Base-by-base conservation (phyloP, 2,113 vertebrate species). In the Naja naja region DNA sequence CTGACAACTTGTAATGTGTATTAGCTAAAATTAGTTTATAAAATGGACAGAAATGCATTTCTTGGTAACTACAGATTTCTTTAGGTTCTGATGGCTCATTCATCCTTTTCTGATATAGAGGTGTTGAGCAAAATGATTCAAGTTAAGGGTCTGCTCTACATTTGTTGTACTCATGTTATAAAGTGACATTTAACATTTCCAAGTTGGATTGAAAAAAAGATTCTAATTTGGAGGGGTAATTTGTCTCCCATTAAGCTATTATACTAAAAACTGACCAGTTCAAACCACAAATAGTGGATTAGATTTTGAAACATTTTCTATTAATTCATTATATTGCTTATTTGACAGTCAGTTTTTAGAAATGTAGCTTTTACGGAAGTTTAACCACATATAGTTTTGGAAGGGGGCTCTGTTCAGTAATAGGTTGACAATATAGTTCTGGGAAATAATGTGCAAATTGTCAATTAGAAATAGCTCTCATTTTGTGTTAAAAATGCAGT, bases 21-120 rank as follows among this genome's bases (percentile, higher is more conserved):
- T 96, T 96, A 96, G 95, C 94, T 90, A 96, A 89, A 93, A 95
- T 88, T 94, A 94, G 92, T 93, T 94, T 94, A 93, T 97, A 91
- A 94, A 94, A 97, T 92, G 90, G 93, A 43, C 81, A 93, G 90
- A 30, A 94, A 96, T 97, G 96, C 69, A 49, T 49, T 56, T 34
- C 91, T 90, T 20, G 95, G 90, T 86, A 86, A 92, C 90, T 95
- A 60, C 34, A 94, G 0, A 94, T 91, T 93, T 93, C 89, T 86
- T 89, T 89, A 54, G 92, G 93, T 93, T 47, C 94, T 91, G 92
- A 91, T 91, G 60, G 69, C 90, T 94, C 94, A 88, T 94, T 91
- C 92, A 94, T 90, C 86, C 87, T 85, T 93, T 91, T 89, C 90
- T 92, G 64, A 87, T 52, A 30, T 27, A 93, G 16, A 94, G 22